Conservation (phyloP, 2,888 invertebrate species). For the Dynastes tityus region DNA sequence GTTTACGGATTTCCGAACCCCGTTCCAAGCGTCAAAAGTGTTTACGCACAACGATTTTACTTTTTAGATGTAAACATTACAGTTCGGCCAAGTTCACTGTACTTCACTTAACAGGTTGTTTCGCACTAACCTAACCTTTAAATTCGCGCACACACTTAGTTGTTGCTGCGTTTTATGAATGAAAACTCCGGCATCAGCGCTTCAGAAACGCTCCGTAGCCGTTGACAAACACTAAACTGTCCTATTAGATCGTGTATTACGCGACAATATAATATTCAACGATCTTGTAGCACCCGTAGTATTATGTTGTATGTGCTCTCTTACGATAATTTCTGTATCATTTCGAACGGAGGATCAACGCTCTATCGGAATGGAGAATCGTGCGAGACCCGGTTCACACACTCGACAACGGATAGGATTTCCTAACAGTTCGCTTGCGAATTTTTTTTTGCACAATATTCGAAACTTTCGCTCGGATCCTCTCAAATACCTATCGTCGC, state of each 20-base stretch:
- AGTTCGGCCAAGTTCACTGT: slow-evolving; percentile 61
- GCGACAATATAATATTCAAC: too few relatives aligned
- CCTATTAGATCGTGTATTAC: slow-evolving; percentile 4
- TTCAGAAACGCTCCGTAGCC: neutral
- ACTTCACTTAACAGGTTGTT: slow-evolving; percentile 67
- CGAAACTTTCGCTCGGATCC: slow-evolving; percentile 62
- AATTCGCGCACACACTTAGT: slow-evolving; percentile 35
- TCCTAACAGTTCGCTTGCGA: slow-evolving; percentile 43
- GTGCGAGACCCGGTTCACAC: slow-evolving; percentile 36
- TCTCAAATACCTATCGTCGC: slow-evolving; percentile 61
- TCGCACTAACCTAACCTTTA: slow-evolving; percentile 51
- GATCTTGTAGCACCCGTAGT: too few relatives aligned
- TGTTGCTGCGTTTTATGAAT: slow-evolving; percentile 42
- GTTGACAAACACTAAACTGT: slow-evolving; percentile 37
- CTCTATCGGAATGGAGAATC: neutral
- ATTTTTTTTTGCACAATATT: slow-evolving; percentile 50
- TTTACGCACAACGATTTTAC: neutral
- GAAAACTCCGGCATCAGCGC: slow-evolving; percentile 31
- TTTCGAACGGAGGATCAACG: slow-evolving; percentile 1
- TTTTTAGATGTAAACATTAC: slow-evolving; percentile 62
- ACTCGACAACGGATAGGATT: slow-evolving; percentile 24
- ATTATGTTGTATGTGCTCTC: neutral
- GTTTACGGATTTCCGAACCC: slow-evolving; percentile 12
- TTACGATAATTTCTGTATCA: neutral
- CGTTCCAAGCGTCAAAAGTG: slow-evolving; percentile 10